A percentile compares a stretch with the other conserved stretches of the same genome.
phyloP scores from a whole-genome alignment of 2,113 vertebrate species.

The Pomatorhinus ruficollis region DNA sequence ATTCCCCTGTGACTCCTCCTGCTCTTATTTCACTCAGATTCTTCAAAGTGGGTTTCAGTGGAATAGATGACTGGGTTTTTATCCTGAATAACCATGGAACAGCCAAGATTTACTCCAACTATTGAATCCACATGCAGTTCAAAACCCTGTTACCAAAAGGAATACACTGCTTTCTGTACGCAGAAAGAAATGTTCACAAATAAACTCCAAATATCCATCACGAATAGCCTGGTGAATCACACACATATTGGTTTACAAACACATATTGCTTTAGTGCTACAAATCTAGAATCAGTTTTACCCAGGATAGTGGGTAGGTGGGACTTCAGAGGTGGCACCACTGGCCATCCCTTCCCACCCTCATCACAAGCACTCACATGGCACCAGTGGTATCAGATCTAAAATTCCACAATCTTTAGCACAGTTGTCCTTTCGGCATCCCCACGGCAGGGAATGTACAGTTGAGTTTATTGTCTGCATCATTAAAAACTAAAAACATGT shows the following conservation, averaged over 20 bases:
- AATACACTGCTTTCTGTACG: not conserved
- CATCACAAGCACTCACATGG: not conserved
- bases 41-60: slow-evolving; percentile 23
- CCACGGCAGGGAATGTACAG: not conserved
- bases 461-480: not conserved
- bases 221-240: not conserved
- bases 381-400: not conserved
- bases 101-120: not conserved
- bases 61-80: not conserved
- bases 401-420: not conserved
- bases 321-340: not conserved
- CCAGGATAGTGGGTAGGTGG: not conserved
- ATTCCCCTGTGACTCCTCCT: not conserved
- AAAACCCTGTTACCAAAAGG: not conserved
- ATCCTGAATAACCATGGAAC: not conserved
- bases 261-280: not conserved
- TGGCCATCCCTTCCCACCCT: not conserved
- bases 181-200: not conserved
- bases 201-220: not conserved
- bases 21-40: slow-evolving; percentile 23
- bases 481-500: not conserved
- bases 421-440: not conserved
- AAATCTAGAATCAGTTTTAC: not conserved
- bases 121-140: slow-evolving; percentile 11
- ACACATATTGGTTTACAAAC: not conserved